Evolutionary conservation across 2,113 vertebrate species (phyloP).

Genomic region (Pluvianellus socialis): DNA sequence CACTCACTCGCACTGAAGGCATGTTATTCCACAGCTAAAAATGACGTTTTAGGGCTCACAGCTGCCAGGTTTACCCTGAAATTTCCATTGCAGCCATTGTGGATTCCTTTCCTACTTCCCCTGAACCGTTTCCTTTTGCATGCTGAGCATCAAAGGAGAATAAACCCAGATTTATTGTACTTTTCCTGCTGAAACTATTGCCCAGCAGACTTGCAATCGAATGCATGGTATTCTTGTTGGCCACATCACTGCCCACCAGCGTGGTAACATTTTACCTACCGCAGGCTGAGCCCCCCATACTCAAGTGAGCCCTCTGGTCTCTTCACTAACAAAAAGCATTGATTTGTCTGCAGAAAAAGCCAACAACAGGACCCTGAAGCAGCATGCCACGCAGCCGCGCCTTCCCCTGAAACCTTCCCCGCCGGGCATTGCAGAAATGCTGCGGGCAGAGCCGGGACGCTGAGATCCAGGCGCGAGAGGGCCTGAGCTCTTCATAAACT

Average conservation of each 20-base stretch:
- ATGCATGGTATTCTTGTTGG: background rate
- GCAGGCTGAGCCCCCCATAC: too few relatives aligned
- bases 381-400: background rate
- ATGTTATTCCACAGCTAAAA: background rate
- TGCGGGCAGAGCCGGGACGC: background rate
- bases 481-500: background rate
- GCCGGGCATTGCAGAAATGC: background rate
- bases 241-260: background rate
- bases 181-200: background rate
- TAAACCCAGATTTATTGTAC: slow-evolving; percentile 7
- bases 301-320: background rate
- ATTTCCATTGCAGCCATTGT: background rate
- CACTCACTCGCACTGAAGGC: too few relatives aligned
- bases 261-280: background rate
- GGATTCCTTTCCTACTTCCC: background rate
- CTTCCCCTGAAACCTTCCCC: too few relatives aligned
- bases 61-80: background rate
- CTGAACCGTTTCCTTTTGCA: background rate
- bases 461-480: background rate
- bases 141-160: background rate
- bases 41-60: accelerated
- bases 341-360: background rate
- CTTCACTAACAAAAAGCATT: background rate
- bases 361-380: background rate
- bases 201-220: background rate